Percentiles rank a stretch among this genome's conserved stretches.
phyloP scores from a whole-genome alignment of 2,888 invertebrate species.

The Cetonia aurata region DNA sequence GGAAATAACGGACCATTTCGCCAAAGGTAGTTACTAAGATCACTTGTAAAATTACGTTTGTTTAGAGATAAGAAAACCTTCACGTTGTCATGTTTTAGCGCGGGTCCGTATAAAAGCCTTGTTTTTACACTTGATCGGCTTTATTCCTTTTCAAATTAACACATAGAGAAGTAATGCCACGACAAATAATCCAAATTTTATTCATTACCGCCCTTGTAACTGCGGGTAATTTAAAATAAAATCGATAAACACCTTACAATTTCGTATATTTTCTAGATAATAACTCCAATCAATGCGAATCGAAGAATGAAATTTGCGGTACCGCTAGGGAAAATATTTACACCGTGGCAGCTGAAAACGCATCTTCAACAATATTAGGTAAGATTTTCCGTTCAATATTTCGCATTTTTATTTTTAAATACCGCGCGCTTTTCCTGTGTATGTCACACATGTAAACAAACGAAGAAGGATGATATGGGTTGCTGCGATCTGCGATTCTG shows the following conservation, averaged over 20 bases:
- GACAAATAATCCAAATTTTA: background rate
- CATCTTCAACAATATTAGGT: conserved; percentile 3
- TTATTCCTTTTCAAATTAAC: conserved; percentile 1
- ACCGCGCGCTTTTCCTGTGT: background rate
- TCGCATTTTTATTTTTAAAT: background rate
- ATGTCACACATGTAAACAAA: conserved; percentile 28
- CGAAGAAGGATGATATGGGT: conserved; percentile 11
- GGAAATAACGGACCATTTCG: no score
- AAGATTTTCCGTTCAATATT: background rate
- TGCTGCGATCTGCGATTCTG: background rate
- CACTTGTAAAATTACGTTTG: no score
- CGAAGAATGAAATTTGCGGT: conserved; percentile 18
- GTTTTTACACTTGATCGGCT: background rate
- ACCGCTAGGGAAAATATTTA: conserved; percentile 24
- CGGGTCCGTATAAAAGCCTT: no score
- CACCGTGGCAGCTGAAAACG: background rate
- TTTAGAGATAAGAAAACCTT: no score
- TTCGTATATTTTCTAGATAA: conserved; percentile 3
- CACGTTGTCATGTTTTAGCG: no score
- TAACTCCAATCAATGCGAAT: conserved; percentile 22
- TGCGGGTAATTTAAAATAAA: conserved; percentile 6
- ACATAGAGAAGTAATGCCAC: background rate
- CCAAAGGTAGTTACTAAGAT: no score
- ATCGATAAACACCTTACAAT: background rate
- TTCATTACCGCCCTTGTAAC: conserved; percentile 7